A percentile compares a stretch with the other conserved stretches of the same genome.
Evolutionary conservation across 92 coral and sea anemone genomes (phyloP).

Genomic region (Epizoanthus rinbou): DNA sequence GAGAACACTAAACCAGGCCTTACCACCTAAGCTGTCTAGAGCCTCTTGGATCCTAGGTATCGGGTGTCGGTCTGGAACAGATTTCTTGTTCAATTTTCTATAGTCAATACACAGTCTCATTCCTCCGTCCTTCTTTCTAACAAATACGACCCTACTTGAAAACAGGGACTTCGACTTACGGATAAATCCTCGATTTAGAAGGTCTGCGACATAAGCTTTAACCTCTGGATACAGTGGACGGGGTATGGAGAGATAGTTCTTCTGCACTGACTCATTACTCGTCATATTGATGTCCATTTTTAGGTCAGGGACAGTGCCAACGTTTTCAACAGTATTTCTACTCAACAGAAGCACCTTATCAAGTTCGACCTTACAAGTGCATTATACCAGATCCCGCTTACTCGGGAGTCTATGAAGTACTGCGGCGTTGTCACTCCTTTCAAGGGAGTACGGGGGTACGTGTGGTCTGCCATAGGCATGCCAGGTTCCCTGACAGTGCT

Average conservation of each 20-base stretch:
- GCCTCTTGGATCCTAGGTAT: constrained; percentile 39
- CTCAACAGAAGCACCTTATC: too few relatives aligned
- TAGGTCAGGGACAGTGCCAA: background rate
- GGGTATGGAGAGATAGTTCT: background rate
- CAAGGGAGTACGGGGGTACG: constrained; percentile 37
- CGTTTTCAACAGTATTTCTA: too few relatives aligned
- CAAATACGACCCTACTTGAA: background rate
- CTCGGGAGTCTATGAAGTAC: too few relatives aligned
- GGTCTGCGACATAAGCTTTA: background rate
- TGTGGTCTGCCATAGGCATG: constrained; percentile 48
- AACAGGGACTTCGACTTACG: too few relatives aligned
- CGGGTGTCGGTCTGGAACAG: constrained; percentile 35
- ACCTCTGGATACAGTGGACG: background rate
- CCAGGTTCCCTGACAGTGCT: constrained; percentile 48
- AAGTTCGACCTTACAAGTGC: background rate
- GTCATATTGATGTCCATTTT: background rate
- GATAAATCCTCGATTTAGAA: background rate
- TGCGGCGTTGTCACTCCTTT: constrained; percentile 57
- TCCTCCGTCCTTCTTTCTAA: constrained; percentile 38
- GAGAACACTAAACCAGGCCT: too few relatives aligned
- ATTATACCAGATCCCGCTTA: background rate
- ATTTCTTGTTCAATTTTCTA: constrained; percentile 23
- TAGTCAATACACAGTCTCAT: constrained; percentile 38
- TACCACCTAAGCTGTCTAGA: constrained; percentile 13
- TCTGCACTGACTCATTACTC: background rate